Percentiles rank a stretch among this genome's conserved stretches.
Evolutionary conservation across 30 jellyfish, hydroid and myxozoan genomes (phyloP).

Genomic region (Turritopsis rubra): DNA sequence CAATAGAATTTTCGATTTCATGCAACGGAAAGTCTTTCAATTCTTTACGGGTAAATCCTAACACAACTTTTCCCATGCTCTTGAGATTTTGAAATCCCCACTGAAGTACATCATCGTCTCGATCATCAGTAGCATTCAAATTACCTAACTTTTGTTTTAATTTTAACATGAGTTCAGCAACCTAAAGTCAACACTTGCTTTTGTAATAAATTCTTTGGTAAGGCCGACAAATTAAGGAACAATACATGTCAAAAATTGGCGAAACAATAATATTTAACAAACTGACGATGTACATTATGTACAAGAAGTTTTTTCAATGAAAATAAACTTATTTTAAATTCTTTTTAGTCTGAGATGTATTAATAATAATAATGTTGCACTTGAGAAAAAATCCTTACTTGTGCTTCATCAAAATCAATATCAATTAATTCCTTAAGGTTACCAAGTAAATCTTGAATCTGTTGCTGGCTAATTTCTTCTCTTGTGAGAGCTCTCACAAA

Average conservation of each 20-base stretch:
- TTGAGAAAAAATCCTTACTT: slow-evolving; percentile 25
- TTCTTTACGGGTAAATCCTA: slow-evolving; percentile 63
- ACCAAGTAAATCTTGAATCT: slow-evolving; percentile 49
- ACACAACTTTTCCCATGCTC: slow-evolving; percentile 59
- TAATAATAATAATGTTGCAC: background rate
- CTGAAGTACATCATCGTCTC: slow-evolving; percentile 48
- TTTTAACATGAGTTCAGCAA: slow-evolving; percentile 68
- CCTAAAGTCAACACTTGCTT: slow-evolving; percentile 16
- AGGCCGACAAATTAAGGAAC: no score
- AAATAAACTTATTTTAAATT: no score
- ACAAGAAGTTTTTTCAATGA: no score
- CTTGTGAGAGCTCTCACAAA: slow-evolving; percentile 68
- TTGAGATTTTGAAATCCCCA: slow-evolving; percentile 70
- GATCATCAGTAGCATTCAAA: slow-evolving; percentile 40
- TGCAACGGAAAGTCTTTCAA: slow-evolving; percentile 54
- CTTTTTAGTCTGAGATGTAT: no score
- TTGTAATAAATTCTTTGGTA: background rate
- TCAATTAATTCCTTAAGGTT: slow-evolving; percentile 42
- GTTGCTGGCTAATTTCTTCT: slow-evolving; percentile 53
- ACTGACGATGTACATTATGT: no score
- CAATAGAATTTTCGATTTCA: slow-evolving; percentile 60
- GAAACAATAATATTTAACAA: no score
- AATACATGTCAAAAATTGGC: no score
- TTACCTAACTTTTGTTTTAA: slow-evolving; percentile 57
- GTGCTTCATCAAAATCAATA: slow-evolving; percentile 79